Percentiles rank a stretch among this genome's conserved stretches.
Conservation (phyloP, 1,140 invertebrate genomes). For the Galleria mellonella region DNA sequence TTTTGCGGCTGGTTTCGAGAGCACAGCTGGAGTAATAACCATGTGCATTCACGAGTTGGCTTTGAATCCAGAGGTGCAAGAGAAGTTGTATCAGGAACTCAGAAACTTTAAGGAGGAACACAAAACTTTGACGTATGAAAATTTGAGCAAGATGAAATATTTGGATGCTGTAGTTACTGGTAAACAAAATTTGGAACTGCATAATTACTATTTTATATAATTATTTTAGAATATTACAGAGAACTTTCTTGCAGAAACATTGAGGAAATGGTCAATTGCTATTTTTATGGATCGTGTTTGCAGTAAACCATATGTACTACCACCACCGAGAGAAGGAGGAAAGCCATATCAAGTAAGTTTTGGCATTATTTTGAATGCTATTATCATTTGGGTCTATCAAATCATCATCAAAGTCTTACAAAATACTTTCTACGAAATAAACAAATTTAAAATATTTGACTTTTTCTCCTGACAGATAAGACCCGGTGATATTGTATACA, state of each 20-base stretch:
- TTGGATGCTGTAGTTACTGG: slow-evolving; percentile 62
- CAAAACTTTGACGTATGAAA: slow-evolving; percentile 51
- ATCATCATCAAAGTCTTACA: too few species aligned
- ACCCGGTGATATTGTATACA: slow-evolving; percentile 2
- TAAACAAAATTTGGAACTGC: too few species aligned
- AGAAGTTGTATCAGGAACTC: slow-evolving; percentile 76
- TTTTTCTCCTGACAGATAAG: background rate
- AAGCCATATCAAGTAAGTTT: slow-evolving; percentile 37
- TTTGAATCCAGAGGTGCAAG: slow-evolving; percentile 74
- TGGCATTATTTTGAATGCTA: too few species aligned
- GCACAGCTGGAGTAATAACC: slow-evolving; percentile 40
- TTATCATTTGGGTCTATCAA: too few species aligned
- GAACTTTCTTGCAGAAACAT: slow-evolving; percentile 60
- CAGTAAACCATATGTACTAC: slow-evolving; percentile 64
- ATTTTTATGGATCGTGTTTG: slow-evolving; percentile 66
- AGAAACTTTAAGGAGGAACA: slow-evolving; percentile 38
- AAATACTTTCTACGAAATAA: too few species aligned
- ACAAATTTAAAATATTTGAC: background rate
- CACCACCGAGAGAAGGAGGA: slow-evolving; percentile 40
- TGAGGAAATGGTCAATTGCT: slow-evolving; percentile 73
- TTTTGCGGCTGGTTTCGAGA: slow-evolving; percentile 73
- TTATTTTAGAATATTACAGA: too few species aligned
- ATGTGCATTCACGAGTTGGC: slow-evolving; percentile 71
- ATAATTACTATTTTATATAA: too few species aligned
- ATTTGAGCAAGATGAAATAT: slow-evolving; percentile 63